Evolutionary conservation across 2,113 vertebrate species (phyloP).

Genomic region (Xyrauchen texanus): DNA sequence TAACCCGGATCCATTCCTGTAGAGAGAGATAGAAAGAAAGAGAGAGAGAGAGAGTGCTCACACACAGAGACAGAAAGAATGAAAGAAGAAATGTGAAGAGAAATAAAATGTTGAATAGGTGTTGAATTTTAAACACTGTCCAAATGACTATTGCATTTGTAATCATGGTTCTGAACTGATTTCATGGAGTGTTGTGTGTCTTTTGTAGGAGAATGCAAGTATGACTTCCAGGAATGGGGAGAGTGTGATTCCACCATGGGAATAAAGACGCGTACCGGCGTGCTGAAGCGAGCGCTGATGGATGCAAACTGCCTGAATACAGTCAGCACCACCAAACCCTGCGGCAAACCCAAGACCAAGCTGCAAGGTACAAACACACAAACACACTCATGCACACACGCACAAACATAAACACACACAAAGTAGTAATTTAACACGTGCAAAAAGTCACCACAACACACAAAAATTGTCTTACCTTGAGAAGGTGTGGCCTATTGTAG

Average conservation of each 20-base stretch:
- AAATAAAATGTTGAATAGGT: not conserved
- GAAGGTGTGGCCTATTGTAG: no score
- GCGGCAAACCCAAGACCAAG: constrained; percentile 91
- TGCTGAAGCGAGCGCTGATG: constrained; percentile 90
- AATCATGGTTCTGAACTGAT: no score
- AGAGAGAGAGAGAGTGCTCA: not conserved
- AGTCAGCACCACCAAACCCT: constrained; percentile 92
- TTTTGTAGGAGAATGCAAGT: constrained; percentile 89
- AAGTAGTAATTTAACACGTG: no score
- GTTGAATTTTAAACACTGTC: no score
- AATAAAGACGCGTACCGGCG: constrained; percentile 88
- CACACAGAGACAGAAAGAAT: not conserved
- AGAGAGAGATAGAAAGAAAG: not conserved
- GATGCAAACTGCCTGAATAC: constrained; percentile 89
- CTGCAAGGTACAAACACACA: constrained; percentile 81
- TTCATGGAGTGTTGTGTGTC: constrained; percentile 7
- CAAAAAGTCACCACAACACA: constrained; percentile 4
- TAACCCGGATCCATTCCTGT: constrained; percentile 1
- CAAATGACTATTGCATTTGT: no score
- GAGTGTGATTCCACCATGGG: constrained; percentile 91
- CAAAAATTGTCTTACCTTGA: not conserved
- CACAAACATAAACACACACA: no score
- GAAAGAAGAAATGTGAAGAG: constrained; percentile 17
- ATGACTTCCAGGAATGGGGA: constrained; percentile 94
- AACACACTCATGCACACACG: not conserved